Evolutionary conservation across 2,888 invertebrate genomes (phyloP).

Genomic region (Tipula vernalis): DNA sequence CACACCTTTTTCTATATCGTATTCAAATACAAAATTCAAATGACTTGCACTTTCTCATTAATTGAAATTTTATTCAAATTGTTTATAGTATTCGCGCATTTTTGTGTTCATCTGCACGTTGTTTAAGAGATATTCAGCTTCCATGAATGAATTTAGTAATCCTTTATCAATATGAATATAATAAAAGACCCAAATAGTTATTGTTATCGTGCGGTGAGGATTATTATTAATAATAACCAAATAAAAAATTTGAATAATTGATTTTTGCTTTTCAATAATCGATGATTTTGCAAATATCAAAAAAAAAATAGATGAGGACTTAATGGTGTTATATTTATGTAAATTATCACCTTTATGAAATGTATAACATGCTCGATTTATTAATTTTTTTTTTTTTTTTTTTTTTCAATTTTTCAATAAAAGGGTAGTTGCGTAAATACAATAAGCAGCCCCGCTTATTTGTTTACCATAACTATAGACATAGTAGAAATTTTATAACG

Average conservation of each 20-base stretch:
- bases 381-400: neutral
- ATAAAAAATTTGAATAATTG: neutral
- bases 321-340: neutral
- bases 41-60: neutral
- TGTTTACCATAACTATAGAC: neutral
- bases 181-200: neutral
- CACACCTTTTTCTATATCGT: too few species aligned
- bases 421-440: neutral
- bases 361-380: neutral
- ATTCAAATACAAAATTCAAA: too few species aligned
- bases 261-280: neutral
- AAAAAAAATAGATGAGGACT: neutral
- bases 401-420: neutral
- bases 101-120: neutral
- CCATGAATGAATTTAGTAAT: neutral
- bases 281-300: neutral
- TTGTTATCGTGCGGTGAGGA: neutral
- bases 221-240: neutral
- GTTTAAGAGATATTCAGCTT: neutral
- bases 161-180: neutral
- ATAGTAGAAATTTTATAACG: neutral
- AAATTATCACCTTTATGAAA: slow-evolving; percentile 4
- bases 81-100: neutral
- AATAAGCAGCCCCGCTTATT: neutral
- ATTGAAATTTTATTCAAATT: neutral